Evolutionary conservation across 2,113 vertebrate genomes (phyloP).

Genomic region (Oceanodroma tethys): DNA sequence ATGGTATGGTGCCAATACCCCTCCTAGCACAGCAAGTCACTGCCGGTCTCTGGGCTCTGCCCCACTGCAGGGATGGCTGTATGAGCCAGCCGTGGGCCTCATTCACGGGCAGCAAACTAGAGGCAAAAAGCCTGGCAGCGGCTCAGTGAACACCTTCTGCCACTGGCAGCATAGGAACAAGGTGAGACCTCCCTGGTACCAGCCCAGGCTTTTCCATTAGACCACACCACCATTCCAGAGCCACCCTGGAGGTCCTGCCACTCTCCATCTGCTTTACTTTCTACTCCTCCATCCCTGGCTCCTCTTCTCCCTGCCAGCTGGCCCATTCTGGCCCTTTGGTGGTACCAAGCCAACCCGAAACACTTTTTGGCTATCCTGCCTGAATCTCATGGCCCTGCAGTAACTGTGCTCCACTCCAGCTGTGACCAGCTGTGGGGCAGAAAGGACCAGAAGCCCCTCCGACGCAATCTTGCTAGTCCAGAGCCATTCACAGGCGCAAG

Average conservation of each 20-base stretch:
- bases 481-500: neutral
- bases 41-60: neutral
- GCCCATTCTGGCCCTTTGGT: neutral
- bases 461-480: neutral
- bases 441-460: neutral
- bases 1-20: neutral
- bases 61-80: neutral
- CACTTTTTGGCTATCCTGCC: neutral
- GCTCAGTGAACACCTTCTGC: neutral
- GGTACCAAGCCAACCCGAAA: neutral
- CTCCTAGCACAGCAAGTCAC: neutral
- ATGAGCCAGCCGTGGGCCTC: neutral
- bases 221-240: neutral
- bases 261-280: neutral
- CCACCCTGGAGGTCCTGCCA: neutral
- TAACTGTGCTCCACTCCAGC: neutral
- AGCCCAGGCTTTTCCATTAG: neutral
- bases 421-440: neutral
- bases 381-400: neutral
- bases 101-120: accelerated
- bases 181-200: neutral
- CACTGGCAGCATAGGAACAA: neutral
- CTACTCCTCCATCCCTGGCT: neutral
- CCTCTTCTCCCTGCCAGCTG: neutral
- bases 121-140: neutral